A percentile compares a stretch with the other conserved stretches of the same genome.
Evolutionary conservation across 2,797 vertebrate species (phyloP).

Genomic region (Peromyscus aztecus): DNA sequence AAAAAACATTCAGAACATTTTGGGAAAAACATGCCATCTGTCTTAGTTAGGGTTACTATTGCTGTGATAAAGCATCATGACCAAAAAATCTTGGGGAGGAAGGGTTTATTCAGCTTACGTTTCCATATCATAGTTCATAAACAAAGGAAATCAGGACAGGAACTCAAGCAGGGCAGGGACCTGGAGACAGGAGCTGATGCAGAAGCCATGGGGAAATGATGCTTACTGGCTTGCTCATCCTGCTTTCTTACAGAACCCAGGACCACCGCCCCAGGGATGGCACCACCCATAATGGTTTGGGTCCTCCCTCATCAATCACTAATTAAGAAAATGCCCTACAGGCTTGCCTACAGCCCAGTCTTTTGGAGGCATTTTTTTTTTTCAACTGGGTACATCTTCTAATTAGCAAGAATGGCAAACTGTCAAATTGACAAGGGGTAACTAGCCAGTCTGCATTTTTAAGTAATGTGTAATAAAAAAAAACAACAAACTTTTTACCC

Average conservation of each 20-base stretch:
- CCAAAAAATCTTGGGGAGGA: not conserved
- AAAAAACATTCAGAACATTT: not conserved
- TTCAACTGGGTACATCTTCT: too few species aligned
- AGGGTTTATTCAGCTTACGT: not conserved
- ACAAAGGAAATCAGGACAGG: not conserved
- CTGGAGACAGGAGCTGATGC: too few species aligned
- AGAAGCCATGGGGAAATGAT: not conserved
- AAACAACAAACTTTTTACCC: not conserved
- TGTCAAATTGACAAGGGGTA: constrained; percentile 16
- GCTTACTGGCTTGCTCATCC: not conserved
- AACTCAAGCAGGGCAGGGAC: not conserved
- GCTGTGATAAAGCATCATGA: not conserved
- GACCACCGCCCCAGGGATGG: too few species aligned
- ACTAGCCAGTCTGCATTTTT: constrained; percentile 35
- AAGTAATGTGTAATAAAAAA: constrained; percentile 6
- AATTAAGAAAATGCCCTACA: not conserved
- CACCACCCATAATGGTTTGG: not conserved
- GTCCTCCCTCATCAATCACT: not conserved
- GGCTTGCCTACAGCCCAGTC: not conserved
- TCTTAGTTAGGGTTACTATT: not conserved
- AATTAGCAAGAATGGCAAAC: not conserved
- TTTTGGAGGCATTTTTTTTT: not conserved
- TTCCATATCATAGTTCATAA: not conserved
- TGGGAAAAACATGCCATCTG: constrained; percentile 3
- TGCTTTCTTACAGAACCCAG: not conserved